A percentile compares a stretch with the other conserved stretches of the same genome.
Conservation (phyloP, 92 coral and sea anemone species). For the Heliopora coerulea region DNA sequence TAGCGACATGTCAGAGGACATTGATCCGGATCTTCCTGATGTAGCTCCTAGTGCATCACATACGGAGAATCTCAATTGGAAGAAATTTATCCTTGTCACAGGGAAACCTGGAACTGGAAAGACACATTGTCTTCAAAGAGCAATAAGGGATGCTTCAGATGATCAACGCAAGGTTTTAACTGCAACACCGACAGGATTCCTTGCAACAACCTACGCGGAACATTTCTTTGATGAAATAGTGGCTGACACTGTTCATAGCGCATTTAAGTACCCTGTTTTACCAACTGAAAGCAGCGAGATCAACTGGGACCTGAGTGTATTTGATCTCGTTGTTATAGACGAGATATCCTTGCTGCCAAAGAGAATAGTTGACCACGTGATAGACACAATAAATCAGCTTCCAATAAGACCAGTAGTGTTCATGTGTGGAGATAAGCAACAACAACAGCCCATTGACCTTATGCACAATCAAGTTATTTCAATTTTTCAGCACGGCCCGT, state of each 20-base stretch:
- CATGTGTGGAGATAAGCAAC: not conserved
- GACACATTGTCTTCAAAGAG: not conserved
- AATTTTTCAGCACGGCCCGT: no score
- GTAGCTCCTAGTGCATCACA: not conserved
- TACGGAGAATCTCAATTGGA: not conserved
- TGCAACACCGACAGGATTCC: not conserved
- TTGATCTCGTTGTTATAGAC: conserved; percentile 22
- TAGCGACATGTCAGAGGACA: not conserved
- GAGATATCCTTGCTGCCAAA: conserved; percentile 25
- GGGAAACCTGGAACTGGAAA: conserved; percentile 34
- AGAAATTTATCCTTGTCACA: not conserved
- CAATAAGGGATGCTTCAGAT: not conserved
- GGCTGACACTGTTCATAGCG: conserved; percentile 11
- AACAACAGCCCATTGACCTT: conserved; percentile 25
- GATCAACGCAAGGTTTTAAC: not conserved
- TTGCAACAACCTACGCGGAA: not conserved
- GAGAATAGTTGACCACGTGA: not conserved
- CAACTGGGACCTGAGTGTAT: not conserved
- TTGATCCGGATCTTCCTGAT: not conserved
- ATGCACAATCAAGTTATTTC: no score
- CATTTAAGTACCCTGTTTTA: conserved; percentile 20
- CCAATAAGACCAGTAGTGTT: conserved; percentile 6
- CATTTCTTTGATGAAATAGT: not conserved
- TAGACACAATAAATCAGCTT: not conserved
- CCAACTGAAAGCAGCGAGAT: not conserved